These are phyloP conservation scores for Myripristis murdjan DNA, from an alignment of 2,797 vertebrate species.

Conservation along the genomic window DNA sequence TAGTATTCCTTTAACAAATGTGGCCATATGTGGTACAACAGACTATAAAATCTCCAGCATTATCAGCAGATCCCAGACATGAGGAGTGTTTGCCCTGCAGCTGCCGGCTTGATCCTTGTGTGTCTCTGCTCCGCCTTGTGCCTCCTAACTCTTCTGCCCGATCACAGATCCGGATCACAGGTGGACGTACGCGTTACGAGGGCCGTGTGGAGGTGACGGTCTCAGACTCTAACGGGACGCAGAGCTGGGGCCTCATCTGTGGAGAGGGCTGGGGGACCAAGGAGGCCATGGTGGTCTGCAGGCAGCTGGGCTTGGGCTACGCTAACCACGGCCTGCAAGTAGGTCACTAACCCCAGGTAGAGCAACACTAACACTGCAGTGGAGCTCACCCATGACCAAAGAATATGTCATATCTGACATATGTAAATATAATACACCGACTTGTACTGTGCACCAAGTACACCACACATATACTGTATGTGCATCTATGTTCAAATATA, in stretches of 20 bases:
- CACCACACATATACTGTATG: not conserved
- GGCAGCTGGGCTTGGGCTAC: conserved; percentile 96
- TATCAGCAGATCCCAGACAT: not conserved
- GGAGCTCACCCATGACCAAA: not conserved
- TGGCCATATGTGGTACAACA: not conserved
- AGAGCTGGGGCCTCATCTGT: conserved; percentile 94
- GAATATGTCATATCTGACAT: conserved; percentile 23
- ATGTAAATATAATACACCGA: conserved; percentile 59
- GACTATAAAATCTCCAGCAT: not conserved
- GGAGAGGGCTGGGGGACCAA: conserved; percentile 93
- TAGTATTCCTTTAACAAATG: not conserved
- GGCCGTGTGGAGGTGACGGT: conserved; percentile 92
- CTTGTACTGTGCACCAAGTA: not conserved
- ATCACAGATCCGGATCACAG: conserved; percentile 93
- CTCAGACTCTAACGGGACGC: conserved; percentile 80
- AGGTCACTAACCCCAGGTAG: conserved; percentile 79
- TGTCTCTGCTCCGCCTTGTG: conserved; percentile 47
- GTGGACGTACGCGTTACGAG: conserved; percentile 92
- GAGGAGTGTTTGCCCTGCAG: not conserved
- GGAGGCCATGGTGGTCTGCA: conserved; percentile 95
- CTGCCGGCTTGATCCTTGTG: conserved; percentile 6
- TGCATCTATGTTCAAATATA: conserved; percentile 49
- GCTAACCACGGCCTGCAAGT: conserved; percentile 96
- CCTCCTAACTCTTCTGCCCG: conserved; percentile 66
- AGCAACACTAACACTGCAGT: too few relatives aligned